Conservation (phyloP, 2,113 vertebrate species). For the Lutjanus erythropterus region DNA sequence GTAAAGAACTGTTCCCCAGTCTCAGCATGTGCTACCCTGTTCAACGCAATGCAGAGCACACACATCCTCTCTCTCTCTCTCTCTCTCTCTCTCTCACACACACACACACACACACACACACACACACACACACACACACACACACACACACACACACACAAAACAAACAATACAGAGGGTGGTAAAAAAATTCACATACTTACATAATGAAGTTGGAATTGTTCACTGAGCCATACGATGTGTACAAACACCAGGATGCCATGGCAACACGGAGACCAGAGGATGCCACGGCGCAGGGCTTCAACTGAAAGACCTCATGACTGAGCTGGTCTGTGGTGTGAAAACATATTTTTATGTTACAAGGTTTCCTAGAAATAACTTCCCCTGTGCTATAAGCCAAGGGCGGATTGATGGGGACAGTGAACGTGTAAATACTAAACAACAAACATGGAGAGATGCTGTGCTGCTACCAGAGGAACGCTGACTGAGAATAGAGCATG, state of each 20-base stretch:
- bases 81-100: neutral
- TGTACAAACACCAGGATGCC: constrained; percentile 34
- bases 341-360: neutral
- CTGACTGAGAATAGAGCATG: too few species aligned
- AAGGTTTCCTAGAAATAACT: neutral
- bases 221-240: constrained; percentile 49
- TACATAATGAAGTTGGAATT: constrained; percentile 48
- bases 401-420: too few species aligned
- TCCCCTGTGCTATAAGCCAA: too few species aligned
- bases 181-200: constrained; percentile 15
- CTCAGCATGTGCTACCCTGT: constrained; percentile 53
- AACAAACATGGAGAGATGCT: too few species aligned
- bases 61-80: constrained; percentile 11
- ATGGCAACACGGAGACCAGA: constrained; percentile 25
- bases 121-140: constrained; percentile 27
- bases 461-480: too few species aligned
- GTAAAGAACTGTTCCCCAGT: constrained; percentile 61
- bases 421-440: too few species aligned
- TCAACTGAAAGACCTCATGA: constrained; percentile 18
- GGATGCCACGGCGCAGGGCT: constrained; percentile 15
- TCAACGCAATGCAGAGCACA: constrained; percentile 66
- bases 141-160: neutral
- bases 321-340: constrained; percentile 3
- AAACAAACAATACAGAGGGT: constrained; percentile 3
- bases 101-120: constrained; percentile 27